Percentiles rank a stretch among this genome's conserved stretches.
phyloP scores from a whole-genome alignment of 2,113 vertebrate genomes.

The Malurus alboscapulatus region DNA sequence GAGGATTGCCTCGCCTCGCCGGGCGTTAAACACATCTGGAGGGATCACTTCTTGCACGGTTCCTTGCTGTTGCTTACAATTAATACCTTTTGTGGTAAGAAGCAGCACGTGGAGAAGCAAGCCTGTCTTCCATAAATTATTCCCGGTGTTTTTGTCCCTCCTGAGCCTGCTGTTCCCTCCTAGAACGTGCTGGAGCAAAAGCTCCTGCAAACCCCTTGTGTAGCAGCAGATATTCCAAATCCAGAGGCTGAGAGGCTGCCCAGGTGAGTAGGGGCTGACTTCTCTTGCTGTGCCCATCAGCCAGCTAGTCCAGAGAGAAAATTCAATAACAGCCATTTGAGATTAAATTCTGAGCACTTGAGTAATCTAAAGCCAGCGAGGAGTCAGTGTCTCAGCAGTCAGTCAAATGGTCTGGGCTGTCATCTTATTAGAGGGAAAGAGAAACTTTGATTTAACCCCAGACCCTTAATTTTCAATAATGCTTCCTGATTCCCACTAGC shows the following conservation, averaged over 20 bases:
- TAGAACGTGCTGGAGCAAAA: background rate
- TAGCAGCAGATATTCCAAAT: background rate
- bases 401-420: conserved; percentile 53
- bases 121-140: background rate
- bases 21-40: conserved; percentile 3
- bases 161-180: background rate
- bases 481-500: background rate
- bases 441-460: conserved; percentile 68
- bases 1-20: conserved; percentile 42
- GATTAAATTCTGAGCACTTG: conserved; percentile 62
- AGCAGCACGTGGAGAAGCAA: background rate
- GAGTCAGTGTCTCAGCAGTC: conserved; percentile 57
- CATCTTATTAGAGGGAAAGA: conserved; percentile 62
- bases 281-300: background rate
- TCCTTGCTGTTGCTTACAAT: background rate
- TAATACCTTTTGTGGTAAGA: background rate
- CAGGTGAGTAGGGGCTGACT: background rate
- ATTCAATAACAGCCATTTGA: conserved; percentile 56
- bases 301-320: background rate
- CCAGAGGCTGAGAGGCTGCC: background rate
- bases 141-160: background rate
- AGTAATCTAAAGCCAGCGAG: conserved; percentile 67
- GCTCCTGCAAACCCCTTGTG: accelerated
- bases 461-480: conserved; percentile 64
- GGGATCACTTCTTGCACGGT: background rate